Evolutionary conservation across 2,888 invertebrate genomes (phyloP), one percentile per base, ranked within the genome.

Genomic region (Eupithecia centaureata): DNA sequence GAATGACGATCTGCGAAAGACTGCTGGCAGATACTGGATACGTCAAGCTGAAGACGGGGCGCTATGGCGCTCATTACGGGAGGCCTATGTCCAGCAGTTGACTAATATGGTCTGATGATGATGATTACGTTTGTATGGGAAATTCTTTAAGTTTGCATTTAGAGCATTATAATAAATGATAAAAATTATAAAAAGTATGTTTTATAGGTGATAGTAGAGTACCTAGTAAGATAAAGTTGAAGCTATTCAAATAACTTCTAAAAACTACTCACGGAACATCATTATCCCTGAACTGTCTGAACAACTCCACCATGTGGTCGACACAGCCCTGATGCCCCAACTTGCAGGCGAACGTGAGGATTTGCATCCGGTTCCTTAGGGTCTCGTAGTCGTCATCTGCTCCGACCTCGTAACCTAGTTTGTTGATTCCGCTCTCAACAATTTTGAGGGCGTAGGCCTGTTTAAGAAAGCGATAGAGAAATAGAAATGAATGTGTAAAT

Each of bases 341-440:
- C 71, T 93, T 93, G 80, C 97, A 97, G 7, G 95, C 95, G 87
- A 95, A 95, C 38, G 93, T 88, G 2, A 96, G 78, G 5, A 95
- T 81, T 76, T 94, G 92, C 72, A 92, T 92, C 5, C 95, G 94
- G 73, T 95, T 94, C 33, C 95, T 94, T 1, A 92, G 87, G 0
- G 95, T 88, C 15, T 94, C 93, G 0, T 86, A 86, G 51, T 94
- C 94, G 13, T 87, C 84, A 0, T 77, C 42, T 0, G 64, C 52
- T 42, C 79, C 84, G 7, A 88, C 89, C 33, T 83, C 82, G 69
- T 95, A 95, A 0, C 94, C 94, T 1, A 95, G 74, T 22, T 82
- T 77, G 0, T 83, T 74, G 63, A 95, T 94, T 0, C 83, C 79
- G 61, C 76, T 79, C 13, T 86, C 80, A 65, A 91, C 68, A 1